phyloP scores from a whole-genome alignment of 2,113 vertebrate species.

The Bettongia penicillata region DNA sequence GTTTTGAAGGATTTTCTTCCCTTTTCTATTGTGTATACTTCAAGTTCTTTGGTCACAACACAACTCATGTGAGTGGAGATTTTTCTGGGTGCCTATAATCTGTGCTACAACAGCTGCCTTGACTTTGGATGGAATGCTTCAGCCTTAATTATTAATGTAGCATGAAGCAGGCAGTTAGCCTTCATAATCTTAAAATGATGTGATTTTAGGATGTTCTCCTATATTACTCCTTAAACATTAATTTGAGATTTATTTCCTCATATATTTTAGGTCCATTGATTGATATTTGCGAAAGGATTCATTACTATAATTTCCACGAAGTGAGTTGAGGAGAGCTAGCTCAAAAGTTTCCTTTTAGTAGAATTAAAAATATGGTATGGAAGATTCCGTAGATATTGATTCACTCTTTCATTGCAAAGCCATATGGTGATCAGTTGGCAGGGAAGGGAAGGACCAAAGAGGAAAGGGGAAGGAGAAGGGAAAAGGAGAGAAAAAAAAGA shows the following conservation, averaged over 20 bases:
- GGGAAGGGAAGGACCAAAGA: not conserved
- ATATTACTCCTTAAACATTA: not conserved
- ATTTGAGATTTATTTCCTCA: slow-evolving; percentile 27
- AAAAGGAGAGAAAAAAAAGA: not conserved
- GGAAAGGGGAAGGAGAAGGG: not conserved
- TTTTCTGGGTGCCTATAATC: slow-evolving; percentile 26
- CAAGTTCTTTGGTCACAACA: not conserved
- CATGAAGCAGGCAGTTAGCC: not conserved
- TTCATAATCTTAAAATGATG: slow-evolving; percentile 33
- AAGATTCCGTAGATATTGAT: not conserved
- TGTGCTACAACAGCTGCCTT: not conserved
- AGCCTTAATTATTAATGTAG: slow-evolving; percentile 25
- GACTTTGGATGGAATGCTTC: slow-evolving; percentile 1
- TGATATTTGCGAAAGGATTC: not conserved
- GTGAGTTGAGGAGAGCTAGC: slow-evolving; percentile 27
- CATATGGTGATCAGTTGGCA: not conserved
- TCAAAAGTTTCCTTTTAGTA: slow-evolving; percentile 2
- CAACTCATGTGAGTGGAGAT: not conserved
- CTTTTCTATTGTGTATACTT: not conserved
- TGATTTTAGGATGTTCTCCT: not conserved
- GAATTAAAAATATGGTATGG: slow-evolving; percentile 37
- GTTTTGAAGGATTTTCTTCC: not conserved
- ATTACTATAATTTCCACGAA: slow-evolving; percentile 25
- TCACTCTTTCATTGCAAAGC: not conserved
- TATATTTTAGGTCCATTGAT: slow-evolving; percentile 32